phyloP scores from a whole-genome alignment of 2,113 vertebrate species.

The Rhineura floridana region DNA sequence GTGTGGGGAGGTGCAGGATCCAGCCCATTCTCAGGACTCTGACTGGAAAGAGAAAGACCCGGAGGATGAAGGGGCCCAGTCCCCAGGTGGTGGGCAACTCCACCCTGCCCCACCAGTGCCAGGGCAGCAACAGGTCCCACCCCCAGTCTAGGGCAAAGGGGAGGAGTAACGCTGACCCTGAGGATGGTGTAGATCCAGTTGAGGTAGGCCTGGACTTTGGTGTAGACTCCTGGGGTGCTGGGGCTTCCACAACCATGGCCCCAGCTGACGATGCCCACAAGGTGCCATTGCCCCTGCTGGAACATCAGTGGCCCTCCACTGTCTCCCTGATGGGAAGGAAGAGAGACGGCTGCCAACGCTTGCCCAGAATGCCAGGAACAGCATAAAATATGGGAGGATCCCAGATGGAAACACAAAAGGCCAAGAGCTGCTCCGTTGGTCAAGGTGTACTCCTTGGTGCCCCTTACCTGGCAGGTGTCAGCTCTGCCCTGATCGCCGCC shows the following conservation, averaged over 20 bases:
- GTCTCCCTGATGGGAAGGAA: conserved; percentile 81
- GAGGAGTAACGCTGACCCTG: conserved; percentile 73
- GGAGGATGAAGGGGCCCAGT: background rate
- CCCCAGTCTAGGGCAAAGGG: background rate
- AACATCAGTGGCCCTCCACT: conserved; percentile 90
- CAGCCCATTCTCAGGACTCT: background rate
- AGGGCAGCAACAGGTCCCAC: rapidly evolving
- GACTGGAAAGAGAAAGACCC: background rate
- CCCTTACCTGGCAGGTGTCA: conserved; percentile 91
- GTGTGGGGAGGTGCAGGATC: rapidly evolving
- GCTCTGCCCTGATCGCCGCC: conserved; percentile 79
- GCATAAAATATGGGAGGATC: background rate
- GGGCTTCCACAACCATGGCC: conserved; percentile 84
- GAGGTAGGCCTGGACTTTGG: conserved; percentile 80
- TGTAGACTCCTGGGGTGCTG: conserved; percentile 84
- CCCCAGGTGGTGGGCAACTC: background rate
- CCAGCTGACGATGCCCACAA: conserved; percentile 92
- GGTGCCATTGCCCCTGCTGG: conserved; percentile 69
- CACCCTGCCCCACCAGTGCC: background rate
- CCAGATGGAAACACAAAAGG: background rate
- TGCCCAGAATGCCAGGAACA: background rate
- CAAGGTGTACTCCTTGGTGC: no score
- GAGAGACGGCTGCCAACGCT: background rate
- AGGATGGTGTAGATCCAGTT: conserved; percentile 82
- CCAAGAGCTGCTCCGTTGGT: no score